Base-by-base conservation (phyloP, 2,113 vertebrate species). In the Picathartes gymnocephalus region DNA sequence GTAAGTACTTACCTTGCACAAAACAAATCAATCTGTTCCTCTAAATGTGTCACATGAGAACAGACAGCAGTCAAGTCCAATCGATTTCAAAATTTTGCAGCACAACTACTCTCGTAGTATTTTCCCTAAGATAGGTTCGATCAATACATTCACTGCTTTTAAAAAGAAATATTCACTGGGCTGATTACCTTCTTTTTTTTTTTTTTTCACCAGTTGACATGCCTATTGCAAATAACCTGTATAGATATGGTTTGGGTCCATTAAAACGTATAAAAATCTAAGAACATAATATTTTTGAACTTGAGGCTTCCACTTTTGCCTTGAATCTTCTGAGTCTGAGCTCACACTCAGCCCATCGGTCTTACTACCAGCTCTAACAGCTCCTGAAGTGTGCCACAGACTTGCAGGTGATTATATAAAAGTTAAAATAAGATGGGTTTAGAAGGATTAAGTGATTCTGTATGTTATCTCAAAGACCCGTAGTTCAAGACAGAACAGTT, bases 11-110 rank as follows among this genome's bases (percentile, higher is more conserved):
- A 90, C 51, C 54, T 94, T 84, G 66, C 89, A 93, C 90, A 97
- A 98, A 98, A 97, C 88, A 97, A 93, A 98, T 98, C 97, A 97
- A 97, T 98, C 90, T 92, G 57, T 89, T 97, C 88, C 92, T 97
- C 97, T 98, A 97, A 88, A 94, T 90, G 54, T 95, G 81, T 95
- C 96, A 98, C 93, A 93, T 61, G 95, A 98, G 97, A 97, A 89
- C 88, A 94, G 82, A 89, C 88, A 94, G 82, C 87, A 95, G 95
- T 94, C 73, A 92, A 87, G 83, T 91, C 51, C 95, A 96, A 98
- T 97, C 97, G 96, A 97, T 97, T 97, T 96, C 90, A 94, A 97
- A 97, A 74, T 91, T 94, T 92, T 81, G 54, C 96, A 92, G 81
- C 71, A 95, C 61, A 95, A 68, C 61, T 93, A 86, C 35, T 60